phyloP scores from a whole-genome alignment of 64 coral and sea anemone genomes.

The Pachyseris speciosa region DNA sequence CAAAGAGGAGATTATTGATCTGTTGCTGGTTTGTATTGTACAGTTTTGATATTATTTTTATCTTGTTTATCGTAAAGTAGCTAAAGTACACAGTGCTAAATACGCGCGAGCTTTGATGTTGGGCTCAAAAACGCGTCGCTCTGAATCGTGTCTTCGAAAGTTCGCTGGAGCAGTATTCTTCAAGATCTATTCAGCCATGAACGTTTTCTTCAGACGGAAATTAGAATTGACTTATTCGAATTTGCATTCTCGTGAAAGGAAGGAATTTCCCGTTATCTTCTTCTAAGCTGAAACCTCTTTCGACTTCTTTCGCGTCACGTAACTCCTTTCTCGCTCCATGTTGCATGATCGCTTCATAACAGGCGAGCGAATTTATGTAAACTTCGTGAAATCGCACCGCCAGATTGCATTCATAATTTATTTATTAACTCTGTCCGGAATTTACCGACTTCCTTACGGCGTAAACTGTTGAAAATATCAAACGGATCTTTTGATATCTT shows the following conservation, averaged over 20 bases:
- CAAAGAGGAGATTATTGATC: constrained; percentile 72
- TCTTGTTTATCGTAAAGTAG: constrained; percentile 20
- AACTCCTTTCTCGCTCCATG: neutral
- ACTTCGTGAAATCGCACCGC: neutral
- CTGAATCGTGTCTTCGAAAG: neutral
- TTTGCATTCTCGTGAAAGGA: neutral
- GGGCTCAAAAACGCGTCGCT: neutral
- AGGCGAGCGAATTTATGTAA: neutral
- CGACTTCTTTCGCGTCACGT: neutral
- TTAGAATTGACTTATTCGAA: neutral
- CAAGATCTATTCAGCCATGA: neutral
- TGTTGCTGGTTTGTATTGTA: constrained; percentile 69
- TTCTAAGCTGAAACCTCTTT: neutral
- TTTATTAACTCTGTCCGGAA: constrained; percentile 2
- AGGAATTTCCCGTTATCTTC: neutral
- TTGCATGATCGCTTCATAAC: neutral
- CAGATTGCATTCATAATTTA: constrained; percentile 18
- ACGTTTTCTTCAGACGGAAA: neutral
- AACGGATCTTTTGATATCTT: neutral
- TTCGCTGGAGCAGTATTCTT: neutral
- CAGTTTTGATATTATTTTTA: constrained; percentile 26
- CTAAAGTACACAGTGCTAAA: constrained; percentile 3
- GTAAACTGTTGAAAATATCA: neutral
- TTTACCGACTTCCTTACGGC: neutral
- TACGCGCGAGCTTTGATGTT: neutral